Evolutionary conservation across 2,113 vertebrate genomes (phyloP).

Genomic region (Abramis brama): DNA sequence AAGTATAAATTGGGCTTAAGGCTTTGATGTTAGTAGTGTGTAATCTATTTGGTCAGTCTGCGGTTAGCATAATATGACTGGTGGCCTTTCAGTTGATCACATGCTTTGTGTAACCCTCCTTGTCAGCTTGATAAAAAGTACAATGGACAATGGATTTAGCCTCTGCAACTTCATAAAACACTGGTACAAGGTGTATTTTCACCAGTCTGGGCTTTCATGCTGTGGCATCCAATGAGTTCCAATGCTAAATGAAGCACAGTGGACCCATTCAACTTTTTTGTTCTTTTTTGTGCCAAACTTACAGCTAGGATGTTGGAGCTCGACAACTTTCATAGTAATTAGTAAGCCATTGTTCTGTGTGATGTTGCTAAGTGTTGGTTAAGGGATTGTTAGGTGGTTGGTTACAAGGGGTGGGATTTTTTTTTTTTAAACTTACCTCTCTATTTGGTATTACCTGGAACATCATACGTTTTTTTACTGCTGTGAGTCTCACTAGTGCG

Average conservation of each 20-base stretch:
- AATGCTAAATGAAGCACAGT: background rate
- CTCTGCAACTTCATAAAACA: conserved; percentile 7
- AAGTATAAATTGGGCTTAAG: background rate
- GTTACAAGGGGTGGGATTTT: background rate
- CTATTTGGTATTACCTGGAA: too few species aligned
- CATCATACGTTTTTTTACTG: too few species aligned
- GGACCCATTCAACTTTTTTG: background rate
- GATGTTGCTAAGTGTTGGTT: background rate
- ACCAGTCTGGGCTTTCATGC: background rate
- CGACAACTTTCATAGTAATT: background rate
- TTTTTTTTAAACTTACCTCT: too few species aligned
- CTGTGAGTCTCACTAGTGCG: too few species aligned
- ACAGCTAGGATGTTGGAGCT: background rate
- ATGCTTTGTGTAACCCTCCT: conserved; percentile 28
- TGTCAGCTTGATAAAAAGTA: conserved; percentile 47
- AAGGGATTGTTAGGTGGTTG: background rate
- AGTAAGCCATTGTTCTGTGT: background rate
- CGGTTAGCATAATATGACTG: conserved; percentile 47
- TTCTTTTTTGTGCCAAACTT: background rate
- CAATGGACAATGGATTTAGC: conserved; percentile 13
- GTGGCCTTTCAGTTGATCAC: conserved; percentile 8
- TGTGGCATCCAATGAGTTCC: background rate
- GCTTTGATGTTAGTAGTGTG: conserved; percentile 36
- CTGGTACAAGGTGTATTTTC: conserved; percentile 4
- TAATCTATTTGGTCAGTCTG: conserved; percentile 57